Percentiles rank a stretch among this genome's conserved stretches.
These are phyloP conservation scores for Bombus breviceps DNA, from an alignment of 1,140 invertebrate genomes.

Conservation along the genomic window DNA sequence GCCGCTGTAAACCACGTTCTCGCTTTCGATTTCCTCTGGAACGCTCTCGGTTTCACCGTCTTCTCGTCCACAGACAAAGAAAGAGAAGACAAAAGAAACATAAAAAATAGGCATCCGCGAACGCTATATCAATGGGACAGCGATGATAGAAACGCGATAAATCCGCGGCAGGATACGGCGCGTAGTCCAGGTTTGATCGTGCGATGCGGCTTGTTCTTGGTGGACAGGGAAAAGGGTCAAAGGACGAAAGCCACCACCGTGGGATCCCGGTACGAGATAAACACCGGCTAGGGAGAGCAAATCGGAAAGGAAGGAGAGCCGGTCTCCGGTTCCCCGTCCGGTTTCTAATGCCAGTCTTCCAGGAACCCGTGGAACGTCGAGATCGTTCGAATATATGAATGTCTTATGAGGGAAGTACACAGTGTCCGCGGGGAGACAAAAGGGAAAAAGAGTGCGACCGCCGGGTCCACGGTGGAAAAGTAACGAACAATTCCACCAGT, in stretches of 20 bases:
- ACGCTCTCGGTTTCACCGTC: slow-evolving; percentile 38
- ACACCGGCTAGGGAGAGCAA: slow-evolving; percentile 50
- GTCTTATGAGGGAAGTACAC: slow-evolving; percentile 61
- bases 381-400: slow-evolving; percentile 72
- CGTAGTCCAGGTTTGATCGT: slow-evolving; percentile 54
- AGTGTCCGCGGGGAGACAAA: slow-evolving; percentile 1
- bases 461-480: slow-evolving; percentile 25
- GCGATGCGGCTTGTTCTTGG: slow-evolving; percentile 42
- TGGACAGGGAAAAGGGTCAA: slow-evolving; percentile 58
- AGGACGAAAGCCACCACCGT: slow-evolving; percentile 70
- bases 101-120: background rate
- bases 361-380: slow-evolving; percentile 65
- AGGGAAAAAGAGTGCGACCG: slow-evolving; percentile 43
- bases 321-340: slow-evolving; percentile 57
- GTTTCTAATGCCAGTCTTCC: slow-evolving; percentile 72
- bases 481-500: background rate
- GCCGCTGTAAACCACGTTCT: slow-evolving; percentile 1
- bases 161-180: slow-evolving; percentile 42
- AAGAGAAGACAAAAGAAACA: background rate
- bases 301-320: slow-evolving; percentile 55
- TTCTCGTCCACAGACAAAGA: too few relatives aligned
- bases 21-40: slow-evolving; percentile 45
- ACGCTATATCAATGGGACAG: slow-evolving; percentile 42
- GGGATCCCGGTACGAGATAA: slow-evolving; percentile 66
- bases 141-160: slow-evolving; percentile 63